These are phyloP conservation scores for Mayetiola destructor DNA, from an alignment of 2,888 invertebrate genomes.

Conservation along the genomic window DNA sequence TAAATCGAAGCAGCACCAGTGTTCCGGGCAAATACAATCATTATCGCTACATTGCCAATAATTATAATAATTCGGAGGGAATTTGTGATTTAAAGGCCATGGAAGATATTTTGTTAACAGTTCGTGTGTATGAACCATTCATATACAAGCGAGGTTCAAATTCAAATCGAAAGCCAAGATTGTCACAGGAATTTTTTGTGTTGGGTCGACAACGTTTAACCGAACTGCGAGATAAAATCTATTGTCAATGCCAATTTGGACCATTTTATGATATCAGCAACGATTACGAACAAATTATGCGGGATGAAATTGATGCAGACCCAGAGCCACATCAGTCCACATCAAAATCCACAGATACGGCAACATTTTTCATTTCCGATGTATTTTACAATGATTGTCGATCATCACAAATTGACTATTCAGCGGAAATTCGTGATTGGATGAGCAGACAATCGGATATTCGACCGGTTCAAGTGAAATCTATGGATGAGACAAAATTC, in stretches of 20 bases:
- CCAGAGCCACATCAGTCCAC: not conserved
- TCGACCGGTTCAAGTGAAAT: slow-evolving; percentile 37
- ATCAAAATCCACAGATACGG: slow-evolving; percentile 38
- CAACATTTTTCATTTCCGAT: slow-evolving; percentile 63
- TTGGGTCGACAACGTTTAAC: slow-evolving; percentile 53
- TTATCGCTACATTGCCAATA: not conserved
- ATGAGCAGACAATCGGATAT: slow-evolving; percentile 27
- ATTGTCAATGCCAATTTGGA: slow-evolving; percentile 55
- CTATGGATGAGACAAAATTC: slow-evolving; percentile 43
- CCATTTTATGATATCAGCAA: slow-evolving; percentile 45
- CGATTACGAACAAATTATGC: slow-evolving; percentile 18
- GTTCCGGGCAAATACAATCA: slow-evolving; percentile 1
- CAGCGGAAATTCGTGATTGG: slow-evolving; percentile 49
- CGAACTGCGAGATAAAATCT: slow-evolving; percentile 58
- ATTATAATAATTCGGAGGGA: not conserved
- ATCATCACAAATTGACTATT: slow-evolving; percentile 47
- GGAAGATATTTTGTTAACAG: slow-evolving; percentile 33
- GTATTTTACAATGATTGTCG: slow-evolving; percentile 66
- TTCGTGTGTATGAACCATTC: slow-evolving; percentile 40
- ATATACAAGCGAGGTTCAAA: slow-evolving; percentile 22
- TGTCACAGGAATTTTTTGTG: slow-evolving; percentile 44
- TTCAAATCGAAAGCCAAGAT: slow-evolving; percentile 29
- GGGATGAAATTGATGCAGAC: not conserved
- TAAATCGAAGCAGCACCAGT: slow-evolving; percentile 16
- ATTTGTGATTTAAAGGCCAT: slow-evolving; percentile 24